phyloP scores from a whole-genome alignment of 2,113 vertebrate species.

The Dicaeum eximium region DNA sequence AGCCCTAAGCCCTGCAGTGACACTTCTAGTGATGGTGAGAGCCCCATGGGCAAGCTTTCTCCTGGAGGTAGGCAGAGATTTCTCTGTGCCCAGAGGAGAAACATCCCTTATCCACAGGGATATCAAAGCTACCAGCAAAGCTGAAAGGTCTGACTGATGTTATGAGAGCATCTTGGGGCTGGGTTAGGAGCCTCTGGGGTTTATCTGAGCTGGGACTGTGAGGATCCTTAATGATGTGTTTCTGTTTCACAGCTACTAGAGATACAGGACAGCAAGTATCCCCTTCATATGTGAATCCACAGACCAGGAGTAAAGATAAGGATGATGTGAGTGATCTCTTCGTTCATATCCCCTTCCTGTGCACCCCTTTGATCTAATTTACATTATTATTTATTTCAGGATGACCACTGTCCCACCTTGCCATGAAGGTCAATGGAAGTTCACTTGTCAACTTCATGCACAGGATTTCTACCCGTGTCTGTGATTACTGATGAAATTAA shows the following conservation, averaged over 20 bases:
- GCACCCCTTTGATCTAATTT: neutral
- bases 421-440: neutral
- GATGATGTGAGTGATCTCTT: neutral
- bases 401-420: neutral
- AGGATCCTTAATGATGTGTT: neutral
- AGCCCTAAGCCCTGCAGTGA: neutral
- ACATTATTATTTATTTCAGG: neutral
- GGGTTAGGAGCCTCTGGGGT: neutral
- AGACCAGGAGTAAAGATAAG: neutral
- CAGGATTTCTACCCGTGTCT: neutral
- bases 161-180: neutral
- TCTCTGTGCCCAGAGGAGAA: neutral
- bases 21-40: neutral
- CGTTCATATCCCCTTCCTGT: neutral
- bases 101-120: neutral
- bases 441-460: neutral
- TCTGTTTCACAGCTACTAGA: neutral
- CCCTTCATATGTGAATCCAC: neutral
- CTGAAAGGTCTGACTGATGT: neutral
- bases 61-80: neutral
- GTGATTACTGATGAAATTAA: conserved; percentile 4
- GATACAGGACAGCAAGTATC: neutral
- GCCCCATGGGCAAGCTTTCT: neutral
- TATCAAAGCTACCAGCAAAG: neutral
- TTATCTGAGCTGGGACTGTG: neutral